Evolutionary conservation across 1,140 invertebrate genomes (phyloP).

Genomic region (Brachionus rubens): DNA sequence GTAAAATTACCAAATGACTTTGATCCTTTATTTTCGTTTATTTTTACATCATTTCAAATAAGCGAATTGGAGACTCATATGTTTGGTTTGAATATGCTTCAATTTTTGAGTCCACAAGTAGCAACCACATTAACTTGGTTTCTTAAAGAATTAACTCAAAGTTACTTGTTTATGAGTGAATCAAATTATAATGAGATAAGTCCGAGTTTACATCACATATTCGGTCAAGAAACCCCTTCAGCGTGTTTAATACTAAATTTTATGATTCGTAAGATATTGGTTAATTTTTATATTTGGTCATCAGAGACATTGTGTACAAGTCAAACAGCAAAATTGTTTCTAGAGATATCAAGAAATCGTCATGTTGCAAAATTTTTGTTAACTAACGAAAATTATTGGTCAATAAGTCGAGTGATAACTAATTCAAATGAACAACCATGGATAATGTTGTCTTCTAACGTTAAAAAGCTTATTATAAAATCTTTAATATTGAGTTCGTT

Average conservation of each 20-base stretch:
- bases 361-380: background rate
- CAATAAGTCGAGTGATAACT: background rate
- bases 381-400: background rate
- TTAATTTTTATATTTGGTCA: conserved; percentile 43
- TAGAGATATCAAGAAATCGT: conserved; percentile 3
- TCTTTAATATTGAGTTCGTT: background rate
- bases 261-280: conserved; percentile 22
- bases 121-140: conserved; percentile 23
- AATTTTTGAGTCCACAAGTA: conserved; percentile 32
- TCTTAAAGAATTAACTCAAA: background rate
- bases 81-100: conserved; percentile 17
- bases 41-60: background rate
- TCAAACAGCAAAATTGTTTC: conserved; percentile 31
- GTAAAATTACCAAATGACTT: background rate
- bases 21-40: background rate
- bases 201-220: conserved; percentile 15
- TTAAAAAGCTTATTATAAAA: conserved; percentile 35
- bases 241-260: conserved; percentile 10
- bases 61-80: conserved; percentile 2
- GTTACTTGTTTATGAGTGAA: conserved; percentile 7
- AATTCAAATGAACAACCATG: conserved; percentile 15
- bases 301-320: background rate
- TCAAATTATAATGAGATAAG: conserved; percentile 10
- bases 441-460: background rate
- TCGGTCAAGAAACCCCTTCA: background rate